These are phyloP conservation scores for Urophycis tenuis DNA, from an alignment of 2,797 vertebrate species.

Conservation along the genomic window DNA sequence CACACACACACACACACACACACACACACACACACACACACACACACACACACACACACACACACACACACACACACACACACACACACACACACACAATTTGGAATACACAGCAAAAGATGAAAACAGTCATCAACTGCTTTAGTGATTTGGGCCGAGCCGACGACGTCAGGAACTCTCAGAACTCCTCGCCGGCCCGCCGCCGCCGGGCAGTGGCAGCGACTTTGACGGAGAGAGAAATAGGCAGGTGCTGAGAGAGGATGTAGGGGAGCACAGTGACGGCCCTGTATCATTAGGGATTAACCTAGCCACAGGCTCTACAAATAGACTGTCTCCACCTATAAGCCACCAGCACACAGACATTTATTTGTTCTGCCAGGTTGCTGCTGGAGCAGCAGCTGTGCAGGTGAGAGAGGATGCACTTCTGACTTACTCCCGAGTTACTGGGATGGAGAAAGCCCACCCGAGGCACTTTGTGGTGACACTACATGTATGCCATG, in stretches of 20 bases:
- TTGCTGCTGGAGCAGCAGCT: constrained; percentile 53
- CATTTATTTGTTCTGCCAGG: constrained; percentile 64
- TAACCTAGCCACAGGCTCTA: constrained; percentile 69
- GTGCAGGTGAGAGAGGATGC: constrained; percentile 36
- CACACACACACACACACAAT: background rate
- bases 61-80: background rate
- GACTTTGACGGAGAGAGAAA: constrained; percentile 49
- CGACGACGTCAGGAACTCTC: constrained; percentile 19
- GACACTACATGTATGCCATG: background rate
- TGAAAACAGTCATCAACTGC: constrained; percentile 32
- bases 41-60: background rate
- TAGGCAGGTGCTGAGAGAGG: constrained; percentile 54
- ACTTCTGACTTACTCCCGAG: background rate
- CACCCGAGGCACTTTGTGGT: background rate
- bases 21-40: background rate
- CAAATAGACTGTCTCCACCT: constrained; percentile 71
- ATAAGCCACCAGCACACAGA: constrained; percentile 60
- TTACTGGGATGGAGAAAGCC: background rate
- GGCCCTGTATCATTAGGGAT: constrained; percentile 68
- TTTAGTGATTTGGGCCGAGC: constrained; percentile 28
- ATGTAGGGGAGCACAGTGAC: constrained; percentile 46
- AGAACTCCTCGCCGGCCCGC: constrained; percentile 40
- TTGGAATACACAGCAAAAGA: constrained; percentile 30
- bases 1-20: constrained; percentile 9
- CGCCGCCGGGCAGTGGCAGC: constrained; percentile 45